Evolutionary conservation across 1,140 invertebrate species (phyloP).

Genomic region (Aphelenchoides fujianensis): DNA sequence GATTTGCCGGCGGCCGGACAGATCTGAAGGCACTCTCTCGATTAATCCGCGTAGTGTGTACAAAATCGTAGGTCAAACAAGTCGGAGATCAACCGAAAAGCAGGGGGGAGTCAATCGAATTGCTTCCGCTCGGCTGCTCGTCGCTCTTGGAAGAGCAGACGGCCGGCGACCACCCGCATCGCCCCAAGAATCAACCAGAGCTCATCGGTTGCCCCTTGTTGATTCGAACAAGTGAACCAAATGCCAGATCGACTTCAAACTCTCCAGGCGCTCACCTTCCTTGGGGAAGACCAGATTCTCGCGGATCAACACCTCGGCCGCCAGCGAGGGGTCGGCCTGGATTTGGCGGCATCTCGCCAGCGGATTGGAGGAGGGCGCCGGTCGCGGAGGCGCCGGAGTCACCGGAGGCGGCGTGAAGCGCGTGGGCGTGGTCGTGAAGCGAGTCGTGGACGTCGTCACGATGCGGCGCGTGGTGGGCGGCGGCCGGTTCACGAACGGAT

Average conservation of each 20-base stretch:
- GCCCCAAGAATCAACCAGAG: no score
- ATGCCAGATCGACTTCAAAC: background rate
- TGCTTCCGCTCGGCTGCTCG: no score
- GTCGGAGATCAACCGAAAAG: no score
- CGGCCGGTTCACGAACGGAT: slow-evolving; percentile 28
- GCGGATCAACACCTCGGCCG: slow-evolving; percentile 55
- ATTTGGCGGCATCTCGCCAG: slow-evolving; percentile 56
- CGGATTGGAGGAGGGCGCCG: slow-evolving; percentile 23
- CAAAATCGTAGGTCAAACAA: no score
- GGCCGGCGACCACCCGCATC: no score
- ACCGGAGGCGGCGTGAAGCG: background rate
- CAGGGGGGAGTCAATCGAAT: no score
- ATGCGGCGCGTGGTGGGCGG: background rate
- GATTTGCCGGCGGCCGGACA: slow-evolving; percentile 48
- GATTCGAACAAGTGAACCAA: background rate
- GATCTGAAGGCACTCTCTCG: slow-evolving; percentile 46
- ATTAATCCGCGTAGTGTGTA: background rate
- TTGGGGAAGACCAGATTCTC: slow-evolving; percentile 49
- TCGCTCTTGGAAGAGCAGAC: no score
- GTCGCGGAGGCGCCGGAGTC: slow-evolving; percentile 24
- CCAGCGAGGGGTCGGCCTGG: slow-evolving; percentile 48
- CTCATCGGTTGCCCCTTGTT: background rate
- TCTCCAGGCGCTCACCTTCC: slow-evolving; percentile 42
- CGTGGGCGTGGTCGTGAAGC: slow-evolving; percentile 25
- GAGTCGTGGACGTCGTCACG: slow-evolving; percentile 6